Evolutionary conservation across 2,888 invertebrate genomes (phyloP).

Genomic region (Melieria picta): DNA sequence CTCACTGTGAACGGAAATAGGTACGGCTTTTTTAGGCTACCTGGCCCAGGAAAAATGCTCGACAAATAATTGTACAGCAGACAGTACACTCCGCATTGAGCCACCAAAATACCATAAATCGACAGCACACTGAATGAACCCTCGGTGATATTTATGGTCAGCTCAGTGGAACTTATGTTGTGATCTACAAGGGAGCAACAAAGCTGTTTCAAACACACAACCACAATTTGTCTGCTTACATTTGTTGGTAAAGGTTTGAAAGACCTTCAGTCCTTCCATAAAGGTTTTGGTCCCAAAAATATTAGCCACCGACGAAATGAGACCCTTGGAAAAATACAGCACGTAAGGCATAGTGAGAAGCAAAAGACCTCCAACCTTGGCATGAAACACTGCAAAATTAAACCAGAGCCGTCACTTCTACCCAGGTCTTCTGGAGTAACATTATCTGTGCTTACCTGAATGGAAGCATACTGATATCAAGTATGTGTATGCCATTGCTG

Average conservation of each 20-base stretch:
- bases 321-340: conserved; percentile 53
- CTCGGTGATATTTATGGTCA: conserved; percentile 54
- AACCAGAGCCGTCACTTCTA: background rate
- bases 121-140: conserved; percentile 50
- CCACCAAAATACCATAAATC: conserved; percentile 52
- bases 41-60: conserved; percentile 71
- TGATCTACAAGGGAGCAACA: conserved; percentile 50
- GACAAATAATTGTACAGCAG: conserved; percentile 60
- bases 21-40: conserved; percentile 75
- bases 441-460: conserved; percentile 52
- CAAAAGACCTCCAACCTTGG: conserved; percentile 62
- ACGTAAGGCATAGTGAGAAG: conserved; percentile 58
- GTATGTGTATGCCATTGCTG: conserved; percentile 61
- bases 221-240: conserved; percentile 47
- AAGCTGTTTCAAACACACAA: background rate
- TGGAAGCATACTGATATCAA: conserved; percentile 63
- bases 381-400: conserved; percentile 56
- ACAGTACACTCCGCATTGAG: conserved; percentile 56
- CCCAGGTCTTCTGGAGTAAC: background rate
- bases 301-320: conserved; percentile 47
- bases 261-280: conserved; percentile 57
- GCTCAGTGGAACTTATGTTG: conserved; percentile 47
- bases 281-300: conserved; percentile 58
- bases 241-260: conserved; percentile 63
- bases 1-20: conserved; percentile 72